Evolutionary conservation across 2,888 invertebrate species (phyloP).

Genomic region (Lydus trimaculatus): DNA sequence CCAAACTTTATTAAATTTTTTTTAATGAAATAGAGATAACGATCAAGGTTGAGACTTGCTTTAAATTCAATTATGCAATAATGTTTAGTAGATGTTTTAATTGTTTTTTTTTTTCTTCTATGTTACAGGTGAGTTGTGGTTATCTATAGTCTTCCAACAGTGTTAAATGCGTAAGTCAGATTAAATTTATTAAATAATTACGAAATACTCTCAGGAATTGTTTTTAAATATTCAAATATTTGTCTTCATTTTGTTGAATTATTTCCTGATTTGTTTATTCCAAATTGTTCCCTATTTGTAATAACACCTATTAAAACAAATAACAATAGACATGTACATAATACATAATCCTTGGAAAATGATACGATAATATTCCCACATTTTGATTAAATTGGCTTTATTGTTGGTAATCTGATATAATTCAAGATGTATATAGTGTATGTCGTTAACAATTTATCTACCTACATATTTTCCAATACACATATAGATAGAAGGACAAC

Average conservation of each 20-base stretch:
- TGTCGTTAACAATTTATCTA: background rate
- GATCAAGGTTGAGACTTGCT: background rate
- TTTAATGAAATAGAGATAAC: background rate
- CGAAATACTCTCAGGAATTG: background rate
- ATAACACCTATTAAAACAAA: constrained; percentile 16
- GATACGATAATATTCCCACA: constrained; percentile 25
- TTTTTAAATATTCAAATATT: background rate
- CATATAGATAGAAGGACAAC: constrained; percentile 17
- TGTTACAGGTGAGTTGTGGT: background rate
- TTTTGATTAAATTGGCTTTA: constrained; percentile 22
- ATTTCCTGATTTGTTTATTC: constrained; percentile 15
- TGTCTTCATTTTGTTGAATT: constrained; percentile 20
- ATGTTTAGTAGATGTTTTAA: background rate
- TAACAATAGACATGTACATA: constrained; percentile 20
- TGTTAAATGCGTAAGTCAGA: background rate
- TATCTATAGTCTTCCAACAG: background rate
- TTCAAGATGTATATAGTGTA: background rate
- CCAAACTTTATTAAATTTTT: too few species aligned
- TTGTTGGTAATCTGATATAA: constrained; percentile 15
- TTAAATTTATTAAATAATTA: background rate
- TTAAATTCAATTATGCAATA: background rate
- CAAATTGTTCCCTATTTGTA: constrained; percentile 25
- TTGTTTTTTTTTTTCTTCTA: background rate
- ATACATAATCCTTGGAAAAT: background rate
- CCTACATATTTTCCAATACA: background rate